These are phyloP conservation scores for Acipenser ruthenus DNA, from an alignment of 2,797 vertebrate species.

Conservation along the genomic window DNA sequence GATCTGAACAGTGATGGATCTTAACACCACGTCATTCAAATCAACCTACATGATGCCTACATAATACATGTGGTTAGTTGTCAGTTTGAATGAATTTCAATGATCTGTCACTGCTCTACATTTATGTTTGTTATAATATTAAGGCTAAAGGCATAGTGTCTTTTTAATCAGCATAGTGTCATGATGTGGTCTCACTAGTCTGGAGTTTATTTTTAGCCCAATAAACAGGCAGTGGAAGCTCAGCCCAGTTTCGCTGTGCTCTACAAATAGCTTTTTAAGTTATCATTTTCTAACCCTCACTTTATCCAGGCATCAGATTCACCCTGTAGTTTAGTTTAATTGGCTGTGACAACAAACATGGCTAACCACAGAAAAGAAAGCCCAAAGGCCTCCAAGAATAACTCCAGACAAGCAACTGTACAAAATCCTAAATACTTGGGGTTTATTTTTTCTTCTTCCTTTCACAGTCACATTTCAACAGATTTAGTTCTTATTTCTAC, in stretches of 20 bases:
- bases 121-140: not conserved
- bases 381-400: too few species aligned
- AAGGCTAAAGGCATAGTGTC: not conserved
- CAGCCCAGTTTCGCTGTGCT: not conserved
- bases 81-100: too few species aligned
- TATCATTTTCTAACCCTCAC: not conserved
- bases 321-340: not conserved
- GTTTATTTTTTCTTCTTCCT: too few species aligned
- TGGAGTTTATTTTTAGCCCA: constrained; percentile 18
- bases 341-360: constrained; percentile 1
- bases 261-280: constrained; percentile 12
- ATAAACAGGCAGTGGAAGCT: constrained; percentile 6
- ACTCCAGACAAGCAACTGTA: too few species aligned
- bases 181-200: not conserved
- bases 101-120: not conserved
- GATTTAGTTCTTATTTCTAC: too few species aligned
- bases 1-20: too few species aligned
- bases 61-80: too few species aligned
- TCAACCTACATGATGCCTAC: too few species aligned
- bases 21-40: too few species aligned
- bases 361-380: not conserved
- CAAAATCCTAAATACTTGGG: too few species aligned
- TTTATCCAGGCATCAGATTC: not conserved
- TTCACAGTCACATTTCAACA: too few species aligned
- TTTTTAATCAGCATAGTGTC: constrained; percentile 7